phyloP scores from a whole-genome alignment of 2,888 invertebrate genomes.

The Acronicta alni region DNA sequence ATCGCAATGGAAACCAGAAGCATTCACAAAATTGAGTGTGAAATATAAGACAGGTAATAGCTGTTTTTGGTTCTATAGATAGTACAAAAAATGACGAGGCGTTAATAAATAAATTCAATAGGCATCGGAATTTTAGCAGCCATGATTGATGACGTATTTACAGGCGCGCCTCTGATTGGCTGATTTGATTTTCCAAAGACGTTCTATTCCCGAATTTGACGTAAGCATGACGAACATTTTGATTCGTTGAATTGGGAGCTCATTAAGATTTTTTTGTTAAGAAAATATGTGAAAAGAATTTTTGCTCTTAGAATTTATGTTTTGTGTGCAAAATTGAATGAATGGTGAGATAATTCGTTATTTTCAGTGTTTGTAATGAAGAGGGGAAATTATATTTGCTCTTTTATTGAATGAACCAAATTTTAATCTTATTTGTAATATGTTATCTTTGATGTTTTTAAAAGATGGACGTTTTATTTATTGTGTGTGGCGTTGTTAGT shows the following conservation, averaged over 20 bases:
- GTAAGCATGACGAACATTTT: conserved; percentile 65
- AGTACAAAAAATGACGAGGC: conserved; percentile 38
- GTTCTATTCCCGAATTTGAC: conserved; percentile 68
- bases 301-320: conserved; percentile 50
- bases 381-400: conserved; percentile 9
- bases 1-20: too few relatives aligned
- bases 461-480: not conserved
- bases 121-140: conserved; percentile 44
- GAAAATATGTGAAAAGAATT: conserved; percentile 53
- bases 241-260: conserved; percentile 64
- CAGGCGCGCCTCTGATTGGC: conserved; percentile 71
- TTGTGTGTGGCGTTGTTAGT: too few relatives aligned
- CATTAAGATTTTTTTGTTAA: conserved; percentile 55
- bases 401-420: conserved; percentile 10
- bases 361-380: conserved; percentile 26
- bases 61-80: conserved; percentile 4
- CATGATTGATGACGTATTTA: conserved; percentile 78
- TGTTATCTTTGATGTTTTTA: not conserved
- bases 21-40: too few relatives aligned
- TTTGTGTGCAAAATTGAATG: conserved; percentile 45
- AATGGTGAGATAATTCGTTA: conserved; percentile 43
- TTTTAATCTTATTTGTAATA: not conserved
- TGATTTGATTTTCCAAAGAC: conserved; percentile 75
- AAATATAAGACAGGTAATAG: too few relatives aligned
- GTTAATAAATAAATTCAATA: conserved; percentile 43